Evolutionary conservation across 2,888 invertebrate species (phyloP).

Genomic region (Philonicus albiceps): DNA sequence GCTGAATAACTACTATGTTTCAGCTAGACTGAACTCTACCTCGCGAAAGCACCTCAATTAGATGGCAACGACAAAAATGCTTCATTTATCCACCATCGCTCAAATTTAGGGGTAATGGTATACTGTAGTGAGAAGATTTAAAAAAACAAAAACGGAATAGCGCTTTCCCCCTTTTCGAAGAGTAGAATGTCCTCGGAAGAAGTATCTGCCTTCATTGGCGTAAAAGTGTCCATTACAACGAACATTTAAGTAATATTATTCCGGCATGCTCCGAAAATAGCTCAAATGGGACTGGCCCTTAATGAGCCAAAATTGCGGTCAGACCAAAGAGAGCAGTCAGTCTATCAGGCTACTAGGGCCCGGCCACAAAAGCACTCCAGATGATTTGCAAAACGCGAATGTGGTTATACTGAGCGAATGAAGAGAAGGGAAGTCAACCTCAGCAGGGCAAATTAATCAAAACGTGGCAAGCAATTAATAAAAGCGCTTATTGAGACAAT

Average conservation of each 20-base stretch:
- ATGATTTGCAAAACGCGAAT: conserved; percentile 21
- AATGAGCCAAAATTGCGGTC: background rate
- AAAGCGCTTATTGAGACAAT: conserved; percentile 25
- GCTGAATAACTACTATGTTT: conserved; percentile 10
- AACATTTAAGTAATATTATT: conserved; percentile 18
- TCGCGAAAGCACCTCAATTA: background rate
- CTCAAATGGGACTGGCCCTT: conserved; percentile 21
- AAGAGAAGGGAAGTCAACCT: background rate
- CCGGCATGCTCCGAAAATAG: conserved; percentile 8
- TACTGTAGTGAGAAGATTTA: background rate
- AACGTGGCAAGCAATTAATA: conserved; percentile 41
- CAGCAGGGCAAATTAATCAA: conserved; percentile 34
- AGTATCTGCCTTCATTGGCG: background rate
- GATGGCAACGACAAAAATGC: background rate
- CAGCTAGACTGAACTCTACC: background rate
- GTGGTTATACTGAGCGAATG: background rate
- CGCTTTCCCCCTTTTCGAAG: background rate
- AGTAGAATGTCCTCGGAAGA: background rate
- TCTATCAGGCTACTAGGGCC: background rate
- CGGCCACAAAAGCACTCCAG: background rate
- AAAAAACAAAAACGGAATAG: background rate
- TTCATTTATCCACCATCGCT: background rate
- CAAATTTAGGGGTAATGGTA: background rate
- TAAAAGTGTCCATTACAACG: background rate
- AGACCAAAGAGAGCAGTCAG: background rate